A percentile compares a stretch with the other conserved stretches of the same genome.
Evolutionary conservation across 2,888 invertebrate species (phyloP).

Genomic region (Phasia obesa): DNA sequence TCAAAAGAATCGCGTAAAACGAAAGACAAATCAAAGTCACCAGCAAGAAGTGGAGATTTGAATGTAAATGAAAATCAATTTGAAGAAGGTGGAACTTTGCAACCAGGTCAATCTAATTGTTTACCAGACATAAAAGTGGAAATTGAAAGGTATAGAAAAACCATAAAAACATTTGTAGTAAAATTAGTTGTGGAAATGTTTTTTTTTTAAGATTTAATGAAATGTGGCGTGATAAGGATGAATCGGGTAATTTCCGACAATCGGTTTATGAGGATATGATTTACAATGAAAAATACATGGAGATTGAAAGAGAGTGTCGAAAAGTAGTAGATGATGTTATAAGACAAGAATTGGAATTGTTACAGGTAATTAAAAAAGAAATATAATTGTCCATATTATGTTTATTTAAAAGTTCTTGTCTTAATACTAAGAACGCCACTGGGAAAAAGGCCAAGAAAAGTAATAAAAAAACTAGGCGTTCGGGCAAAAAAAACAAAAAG

Average conservation of each 20-base stretch:
- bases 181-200: neutral
- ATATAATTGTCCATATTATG: neutral
- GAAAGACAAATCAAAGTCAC: slow-evolving; percentile 88
- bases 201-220: slow-evolving; percentile 86
- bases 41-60: slow-evolving; percentile 81
- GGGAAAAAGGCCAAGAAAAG: slow-evolving; percentile 90
- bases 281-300: slow-evolving; percentile 90
- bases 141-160: slow-evolving; percentile 86
- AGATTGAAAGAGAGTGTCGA: slow-evolving; percentile 92
- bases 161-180: neutral
- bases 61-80: slow-evolving; percentile 86
- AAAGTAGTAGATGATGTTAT: slow-evolving; percentile 91
- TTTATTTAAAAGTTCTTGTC: neutral
- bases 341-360: slow-evolving; percentile 87
- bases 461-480: slow-evolving; percentile 89
- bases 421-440: slow-evolving; percentile 83
- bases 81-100: slow-evolving; percentile 83
- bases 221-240: slow-evolving; percentile 92
- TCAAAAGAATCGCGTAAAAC: slow-evolving; percentile 91
- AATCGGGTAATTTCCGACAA: slow-evolving; percentile 88
- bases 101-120: slow-evolving; percentile 88
- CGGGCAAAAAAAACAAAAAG: slow-evolving; percentile 94
- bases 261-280: slow-evolving; percentile 92
- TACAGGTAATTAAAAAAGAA: slow-evolving; percentile 83
- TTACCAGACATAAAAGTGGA: slow-evolving; percentile 88